These are phyloP conservation scores for Lasiommata megera DNA, from an alignment of 2,888 invertebrate genomes.

Conservation along the genomic window DNA sequence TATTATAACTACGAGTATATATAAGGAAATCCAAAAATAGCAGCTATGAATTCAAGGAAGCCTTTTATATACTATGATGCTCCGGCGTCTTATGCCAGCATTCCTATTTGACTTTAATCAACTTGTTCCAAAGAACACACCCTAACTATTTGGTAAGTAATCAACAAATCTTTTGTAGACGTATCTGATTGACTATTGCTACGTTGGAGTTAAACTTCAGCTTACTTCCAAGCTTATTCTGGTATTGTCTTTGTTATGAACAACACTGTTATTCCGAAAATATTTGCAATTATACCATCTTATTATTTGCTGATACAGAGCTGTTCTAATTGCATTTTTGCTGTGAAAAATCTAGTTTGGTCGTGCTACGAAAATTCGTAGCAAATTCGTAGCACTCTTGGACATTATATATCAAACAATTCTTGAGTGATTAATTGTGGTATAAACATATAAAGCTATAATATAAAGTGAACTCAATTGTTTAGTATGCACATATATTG, in stretches of 20 bases:
- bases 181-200: constrained; percentile 27
- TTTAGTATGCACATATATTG: too few species aligned
- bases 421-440: neutral
- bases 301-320: neutral
- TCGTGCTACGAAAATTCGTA: constrained; percentile 6
- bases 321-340: neutral
- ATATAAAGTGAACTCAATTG: too few species aligned
- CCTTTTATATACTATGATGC: too few species aligned
- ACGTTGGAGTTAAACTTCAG: constrained; percentile 1
- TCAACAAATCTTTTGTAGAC: constrained; percentile 31
- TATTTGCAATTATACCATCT: neutral
- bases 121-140: constrained; percentile 28
- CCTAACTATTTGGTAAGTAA: constrained; percentile 38
- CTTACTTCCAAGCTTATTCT: constrained; percentile 24
- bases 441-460: too few species aligned
- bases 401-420: neutral
- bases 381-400: constrained; percentile 4
- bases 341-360: neutral
- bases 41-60: too few species aligned
- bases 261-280: neutral
- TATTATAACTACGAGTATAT: too few species aligned
- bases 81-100: too few species aligned
- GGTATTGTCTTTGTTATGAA: constrained; percentile 18
- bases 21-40: too few species aligned
- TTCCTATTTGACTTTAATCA: too few species aligned